A percentile compares a stretch with the other conserved stretches of the same genome.
Conservation (phyloP, 1,140 invertebrate genomes). For the Paraescarpia echinospica region DNA sequence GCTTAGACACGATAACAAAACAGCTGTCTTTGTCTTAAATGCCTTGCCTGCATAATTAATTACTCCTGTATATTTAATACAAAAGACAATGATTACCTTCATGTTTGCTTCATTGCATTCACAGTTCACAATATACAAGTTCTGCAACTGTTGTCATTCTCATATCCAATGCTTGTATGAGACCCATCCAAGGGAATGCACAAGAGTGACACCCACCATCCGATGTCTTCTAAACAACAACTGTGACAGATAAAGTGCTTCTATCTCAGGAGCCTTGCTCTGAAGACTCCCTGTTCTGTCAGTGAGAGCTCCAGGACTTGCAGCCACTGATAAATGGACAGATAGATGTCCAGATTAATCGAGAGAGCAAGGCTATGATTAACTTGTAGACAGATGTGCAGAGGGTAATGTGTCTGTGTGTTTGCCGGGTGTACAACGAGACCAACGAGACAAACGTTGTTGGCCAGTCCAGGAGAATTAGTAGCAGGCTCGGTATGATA, state of each 20-base stretch:
- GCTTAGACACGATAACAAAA: too few species aligned
- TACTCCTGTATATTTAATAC: background rate
- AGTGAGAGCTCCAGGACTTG: background rate
- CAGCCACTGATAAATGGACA: background rate
- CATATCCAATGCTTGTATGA: background rate
- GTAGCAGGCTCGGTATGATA: background rate
- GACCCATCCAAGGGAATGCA: background rate
- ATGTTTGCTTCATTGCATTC: background rate
- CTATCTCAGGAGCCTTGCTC: background rate
- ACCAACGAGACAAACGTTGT: background rate
- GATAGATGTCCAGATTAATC: background rate
- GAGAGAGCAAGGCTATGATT: background rate
- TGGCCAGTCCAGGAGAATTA: background rate
- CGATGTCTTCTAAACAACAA: background rate
- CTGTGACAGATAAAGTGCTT: background rate
- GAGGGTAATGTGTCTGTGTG: background rate
- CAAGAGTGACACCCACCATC: background rate
- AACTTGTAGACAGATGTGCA: background rate
- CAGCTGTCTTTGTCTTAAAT: background rate
- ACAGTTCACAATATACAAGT: background rate
- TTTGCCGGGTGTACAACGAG: background rate
- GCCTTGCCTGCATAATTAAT: background rate
- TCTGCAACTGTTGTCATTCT: background rate
- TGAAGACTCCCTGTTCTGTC: background rate
- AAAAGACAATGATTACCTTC: background rate